Conservation (phyloP, 1,140 invertebrate genomes). For the Chlorops oryzae region DNA sequence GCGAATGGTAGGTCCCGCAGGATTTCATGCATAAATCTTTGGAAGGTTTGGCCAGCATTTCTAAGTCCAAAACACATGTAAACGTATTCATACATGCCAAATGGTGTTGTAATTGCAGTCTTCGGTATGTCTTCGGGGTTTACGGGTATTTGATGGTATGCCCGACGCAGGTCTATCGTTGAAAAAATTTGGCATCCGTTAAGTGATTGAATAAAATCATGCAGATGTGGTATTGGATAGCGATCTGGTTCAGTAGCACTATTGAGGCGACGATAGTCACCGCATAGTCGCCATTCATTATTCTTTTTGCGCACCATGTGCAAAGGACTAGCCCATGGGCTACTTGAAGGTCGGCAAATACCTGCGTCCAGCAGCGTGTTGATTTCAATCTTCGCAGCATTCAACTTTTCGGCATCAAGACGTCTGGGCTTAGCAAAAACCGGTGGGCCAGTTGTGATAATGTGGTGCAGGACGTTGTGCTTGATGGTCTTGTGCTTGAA, state of each 20-base stretch:
- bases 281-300: slow-evolving; percentile 36
- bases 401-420: slow-evolving; percentile 31
- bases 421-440: slow-evolving; percentile 29
- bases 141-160: slow-evolving; percentile 50
- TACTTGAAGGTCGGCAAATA: slow-evolving; percentile 37
- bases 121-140: slow-evolving; percentile 32
- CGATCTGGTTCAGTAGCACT: slow-evolving; percentile 7
- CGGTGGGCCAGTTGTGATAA: slow-evolving; percentile 32
- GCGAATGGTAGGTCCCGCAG: slow-evolving; percentile 38
- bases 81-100: slow-evolving; percentile 45
- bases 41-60: slow-evolving; percentile 47
- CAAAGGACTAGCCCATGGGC: slow-evolving; percentile 48
- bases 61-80: slow-evolving; percentile 43
- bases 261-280: slow-evolving; percentile 50
- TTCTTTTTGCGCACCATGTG: slow-evolving; percentile 45
- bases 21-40: slow-evolving; percentile 49
- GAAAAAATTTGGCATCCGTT: too few relatives aligned
- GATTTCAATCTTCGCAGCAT: slow-evolving; percentile 24
- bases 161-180: slow-evolving; percentile 20
- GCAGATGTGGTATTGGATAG: slow-evolving; percentile 1
- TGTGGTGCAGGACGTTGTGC: slow-evolving; percentile 9
- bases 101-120: slow-evolving; percentile 41
- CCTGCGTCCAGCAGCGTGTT: slow-evolving; percentile 19
- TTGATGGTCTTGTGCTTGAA: too few relatives aligned
- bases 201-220: slow-evolving; percentile 1